These are phyloP conservation scores for Morbakka virulenta DNA, from an alignment of 30 jellyfish, hydroid and myxozoan species.

Conservation along the genomic window DNA sequence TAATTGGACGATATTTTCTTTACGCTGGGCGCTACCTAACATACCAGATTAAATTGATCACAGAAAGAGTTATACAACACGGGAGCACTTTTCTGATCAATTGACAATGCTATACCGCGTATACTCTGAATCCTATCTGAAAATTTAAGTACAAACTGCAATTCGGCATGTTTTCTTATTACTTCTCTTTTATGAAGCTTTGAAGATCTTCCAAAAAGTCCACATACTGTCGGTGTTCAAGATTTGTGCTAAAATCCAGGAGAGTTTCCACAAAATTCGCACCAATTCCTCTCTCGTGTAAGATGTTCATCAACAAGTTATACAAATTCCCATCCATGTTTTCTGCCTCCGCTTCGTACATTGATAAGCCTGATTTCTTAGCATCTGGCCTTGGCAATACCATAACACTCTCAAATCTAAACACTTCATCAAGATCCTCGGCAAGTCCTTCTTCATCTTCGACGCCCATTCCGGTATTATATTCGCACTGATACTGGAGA, in stretches of 20 bases:
- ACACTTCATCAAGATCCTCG: conserved; percentile 49
- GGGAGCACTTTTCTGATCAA: too few species aligned
- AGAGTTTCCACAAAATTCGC: conserved; percentile 69
- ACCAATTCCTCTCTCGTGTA: conserved; percentile 80
- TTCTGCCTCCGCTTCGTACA: conserved; percentile 90
- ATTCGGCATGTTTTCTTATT: too few species aligned
- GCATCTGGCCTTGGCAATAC: conserved; percentile 57
- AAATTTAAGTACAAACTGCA: too few species aligned
- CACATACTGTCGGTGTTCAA: conserved; percentile 74
- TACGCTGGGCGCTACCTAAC: too few species aligned
- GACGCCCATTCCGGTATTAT: conserved; percentile 42
- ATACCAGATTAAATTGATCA: too few species aligned
- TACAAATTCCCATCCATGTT: conserved; percentile 87
- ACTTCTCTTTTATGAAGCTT: conserved; percentile 54
- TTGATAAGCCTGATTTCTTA: conserved; percentile 33
- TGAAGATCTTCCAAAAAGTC: conserved; percentile 73
- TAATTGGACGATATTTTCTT: too few species aligned
- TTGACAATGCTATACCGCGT: too few species aligned
- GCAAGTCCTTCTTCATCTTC: conserved; percentile 36
- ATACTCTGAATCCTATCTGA: too few species aligned
- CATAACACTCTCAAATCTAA: conserved; percentile 78
- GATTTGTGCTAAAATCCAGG: conserved; percentile 66
- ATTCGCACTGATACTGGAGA: conserved; percentile 58
- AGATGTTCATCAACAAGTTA: conserved; percentile 65
- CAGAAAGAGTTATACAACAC: too few species aligned